Conservation (phyloP, 2,888 invertebrate species). For the Thyatira batis region DNA sequence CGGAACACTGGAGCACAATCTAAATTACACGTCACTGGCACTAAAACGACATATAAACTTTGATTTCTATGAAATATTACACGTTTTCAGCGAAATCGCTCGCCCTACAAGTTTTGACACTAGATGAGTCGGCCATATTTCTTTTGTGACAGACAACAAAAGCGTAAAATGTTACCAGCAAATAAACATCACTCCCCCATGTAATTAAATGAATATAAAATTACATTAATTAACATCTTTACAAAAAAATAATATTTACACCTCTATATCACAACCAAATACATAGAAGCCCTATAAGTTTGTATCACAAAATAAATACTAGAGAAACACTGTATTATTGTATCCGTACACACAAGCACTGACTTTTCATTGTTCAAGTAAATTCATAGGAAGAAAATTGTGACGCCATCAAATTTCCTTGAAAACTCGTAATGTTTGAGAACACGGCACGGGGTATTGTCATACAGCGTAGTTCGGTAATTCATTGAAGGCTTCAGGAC, state of each 20-base stretch:
- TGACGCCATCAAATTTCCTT: background rate
- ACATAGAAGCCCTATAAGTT: background rate
- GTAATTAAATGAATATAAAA: background rate
- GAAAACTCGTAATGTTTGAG: background rate
- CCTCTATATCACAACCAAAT: background rate
- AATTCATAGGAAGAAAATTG: background rate
- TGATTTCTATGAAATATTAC: conserved; percentile 51
- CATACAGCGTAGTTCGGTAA: conserved; percentile 20
- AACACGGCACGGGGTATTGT: conserved; percentile 7
- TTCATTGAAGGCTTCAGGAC: conserved; percentile 33
- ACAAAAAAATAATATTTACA: background rate
- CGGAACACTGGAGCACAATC: conserved; percentile 34
- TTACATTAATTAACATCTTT: background rate
- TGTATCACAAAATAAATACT: background rate
- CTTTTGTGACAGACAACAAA: conserved; percentile 68
- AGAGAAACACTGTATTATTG: background rate
- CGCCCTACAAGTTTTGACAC: conserved; percentile 71
- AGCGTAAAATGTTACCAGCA: conserved; percentile 57
- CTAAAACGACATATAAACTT: conserved; percentile 33
- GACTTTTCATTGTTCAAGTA: background rate
- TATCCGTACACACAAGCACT: background rate
- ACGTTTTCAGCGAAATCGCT: conserved; percentile 62
- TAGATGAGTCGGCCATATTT: conserved; percentile 74
- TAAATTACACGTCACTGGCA: conserved; percentile 52
- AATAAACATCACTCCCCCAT: conserved; percentile 12